phyloP scores from a whole-genome alignment of 2,113 vertebrate genomes.

The Mormyrus lacerda region DNA sequence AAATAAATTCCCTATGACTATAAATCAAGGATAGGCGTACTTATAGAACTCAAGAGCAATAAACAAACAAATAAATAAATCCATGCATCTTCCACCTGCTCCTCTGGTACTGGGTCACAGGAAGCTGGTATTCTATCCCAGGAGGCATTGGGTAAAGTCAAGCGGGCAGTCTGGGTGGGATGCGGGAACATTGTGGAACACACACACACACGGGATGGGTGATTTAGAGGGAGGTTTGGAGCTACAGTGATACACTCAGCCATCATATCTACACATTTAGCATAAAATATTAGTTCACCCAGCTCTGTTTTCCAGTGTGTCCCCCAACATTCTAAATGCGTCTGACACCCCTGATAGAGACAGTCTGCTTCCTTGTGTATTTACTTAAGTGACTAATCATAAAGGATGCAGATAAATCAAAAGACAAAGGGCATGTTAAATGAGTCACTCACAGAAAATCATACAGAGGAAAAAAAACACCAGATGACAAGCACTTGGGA shows the following conservation, averaged over 20 bases:
- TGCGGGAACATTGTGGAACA: not conserved
- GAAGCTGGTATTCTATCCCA: not conserved
- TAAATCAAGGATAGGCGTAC: not conserved
- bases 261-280: too few relatives aligned
- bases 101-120: not conserved
- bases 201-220: not conserved
- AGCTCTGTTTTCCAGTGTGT: too few relatives aligned
- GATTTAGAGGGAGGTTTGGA: not conserved
- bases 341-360: too few relatives aligned
- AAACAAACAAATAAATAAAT: not conserved
- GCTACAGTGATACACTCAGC: not conserved
- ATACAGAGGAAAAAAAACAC: not conserved
- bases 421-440: not conserved
- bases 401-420: not conserved
- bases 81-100: not conserved
- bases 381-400: not conserved
- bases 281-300: too few relatives aligned
- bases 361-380: not conserved
- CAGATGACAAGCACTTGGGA: not conserved
- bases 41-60: not conserved
- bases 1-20: not conserved
- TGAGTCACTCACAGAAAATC: not conserved
- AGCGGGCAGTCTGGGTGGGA: not conserved
- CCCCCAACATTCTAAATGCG: too few relatives aligned
- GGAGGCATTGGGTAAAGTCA: not conserved